phyloP scores from a whole-genome alignment of 2,797 vertebrate species.

The Chiroxiphia lanceolata region DNA sequence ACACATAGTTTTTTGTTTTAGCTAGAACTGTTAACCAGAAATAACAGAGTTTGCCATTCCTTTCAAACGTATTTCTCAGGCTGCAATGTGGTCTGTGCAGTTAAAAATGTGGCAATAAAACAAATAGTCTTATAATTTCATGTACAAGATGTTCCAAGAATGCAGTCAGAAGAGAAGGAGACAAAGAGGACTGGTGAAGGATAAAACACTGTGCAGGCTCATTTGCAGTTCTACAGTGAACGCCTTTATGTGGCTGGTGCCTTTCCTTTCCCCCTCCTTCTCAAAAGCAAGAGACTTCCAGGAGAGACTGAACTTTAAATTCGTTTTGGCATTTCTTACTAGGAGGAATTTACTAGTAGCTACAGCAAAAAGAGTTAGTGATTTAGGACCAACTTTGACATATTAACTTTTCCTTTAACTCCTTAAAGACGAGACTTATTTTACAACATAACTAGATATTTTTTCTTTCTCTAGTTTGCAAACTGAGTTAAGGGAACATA shows the following conservation, averaged over 20 bases:
- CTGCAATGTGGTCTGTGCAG: background rate
- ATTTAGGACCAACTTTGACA: background rate
- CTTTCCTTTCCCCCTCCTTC: slow-evolving; percentile 37
- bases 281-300: slow-evolving; percentile 29
- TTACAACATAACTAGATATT: background rate
- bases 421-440: background rate
- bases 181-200: slow-evolving; percentile 50
- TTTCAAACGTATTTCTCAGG: background rate
- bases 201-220: slow-evolving; percentile 46
- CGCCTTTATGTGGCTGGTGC: slow-evolving; percentile 27
- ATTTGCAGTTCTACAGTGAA: slow-evolving; percentile 66
- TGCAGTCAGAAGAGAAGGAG: slow-evolving; percentile 30
- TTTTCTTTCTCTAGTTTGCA: background rate
- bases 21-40: background rate
- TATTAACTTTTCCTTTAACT: slow-evolving; percentile 7
- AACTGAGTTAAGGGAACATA: background rate
- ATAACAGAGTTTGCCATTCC: background rate
- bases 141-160: slow-evolving; percentile 56
- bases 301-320: slow-evolving; percentile 47
- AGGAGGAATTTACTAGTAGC: background rate
- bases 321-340: background rate
- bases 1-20: background rate
- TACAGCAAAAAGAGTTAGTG: background rate
- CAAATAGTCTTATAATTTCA: slow-evolving; percentile 48
- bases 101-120: slow-evolving; percentile 38